Conservation (phyloP, 2,888 invertebrate genomes). For the Coelogynopora nodosa region DNA sequence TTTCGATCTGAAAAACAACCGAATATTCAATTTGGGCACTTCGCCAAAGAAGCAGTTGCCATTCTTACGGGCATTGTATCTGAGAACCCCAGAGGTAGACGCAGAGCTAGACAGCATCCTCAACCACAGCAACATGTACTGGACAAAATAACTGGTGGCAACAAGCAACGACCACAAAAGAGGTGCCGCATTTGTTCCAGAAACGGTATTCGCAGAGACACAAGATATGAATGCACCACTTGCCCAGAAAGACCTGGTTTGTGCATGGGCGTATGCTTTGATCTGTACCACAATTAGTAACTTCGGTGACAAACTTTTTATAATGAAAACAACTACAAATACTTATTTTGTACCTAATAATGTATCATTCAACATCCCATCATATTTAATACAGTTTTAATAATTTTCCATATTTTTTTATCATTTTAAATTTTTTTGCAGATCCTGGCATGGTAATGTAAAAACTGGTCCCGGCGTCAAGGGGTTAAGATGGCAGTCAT, state of each 20-base stretch:
- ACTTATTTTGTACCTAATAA: neutral
- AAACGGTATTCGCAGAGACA: neutral
- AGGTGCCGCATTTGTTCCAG: neutral
- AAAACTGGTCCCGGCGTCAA: neutral
- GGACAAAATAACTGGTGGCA: neutral
- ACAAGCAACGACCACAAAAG: conserved; percentile 1
- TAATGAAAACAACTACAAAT: neutral
- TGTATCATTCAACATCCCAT: neutral
- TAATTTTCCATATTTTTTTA: neutral
- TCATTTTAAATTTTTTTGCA: neutral
- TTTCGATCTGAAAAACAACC: neutral
- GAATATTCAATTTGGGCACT: conserved; percentile 26
- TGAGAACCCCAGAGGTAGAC: neutral
- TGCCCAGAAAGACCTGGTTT: conserved; percentile 5
- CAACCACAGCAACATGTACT: neutral
- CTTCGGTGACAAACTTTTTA: neutral
- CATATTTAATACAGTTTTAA: neutral
- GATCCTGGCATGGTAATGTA: neutral
- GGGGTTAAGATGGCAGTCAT: no score
- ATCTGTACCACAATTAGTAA: neutral
- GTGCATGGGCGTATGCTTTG: neutral
- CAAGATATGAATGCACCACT: neutral
- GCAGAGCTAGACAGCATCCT: neutral
- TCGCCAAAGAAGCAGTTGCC: neutral
- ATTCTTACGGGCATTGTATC: neutral